Conservation (phyloP, 2,113 vertebrate species). For the Sprattus sprattus region DNA sequence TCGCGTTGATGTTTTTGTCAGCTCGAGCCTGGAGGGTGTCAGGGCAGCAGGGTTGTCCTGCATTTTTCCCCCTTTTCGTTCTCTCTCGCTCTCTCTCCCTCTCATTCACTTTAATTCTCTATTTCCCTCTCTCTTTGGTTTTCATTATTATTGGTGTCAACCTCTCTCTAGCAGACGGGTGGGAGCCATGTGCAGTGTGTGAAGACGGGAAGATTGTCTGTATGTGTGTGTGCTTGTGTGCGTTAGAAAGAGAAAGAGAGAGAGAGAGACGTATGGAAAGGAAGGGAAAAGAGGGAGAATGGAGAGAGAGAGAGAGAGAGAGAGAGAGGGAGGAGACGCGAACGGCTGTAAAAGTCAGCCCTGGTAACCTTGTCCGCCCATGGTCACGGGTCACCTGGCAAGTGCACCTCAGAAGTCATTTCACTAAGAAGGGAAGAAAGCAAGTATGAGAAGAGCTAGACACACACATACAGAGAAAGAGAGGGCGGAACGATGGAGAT, state of each 20-base stretch:
- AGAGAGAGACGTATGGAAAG: background rate
- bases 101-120: background rate
- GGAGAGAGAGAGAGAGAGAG: background rate
- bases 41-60: constrained; percentile 78
- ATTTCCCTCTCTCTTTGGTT: constrained; percentile 65
- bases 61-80: background rate
- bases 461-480: constrained; percentile 57
- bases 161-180: constrained; percentile 80
- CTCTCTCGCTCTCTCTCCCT: constrained; percentile 58
- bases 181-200: constrained; percentile 66
- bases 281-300: background rate
- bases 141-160: constrained; percentile 69
- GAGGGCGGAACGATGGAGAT: constrained; percentile 54
- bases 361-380: constrained; percentile 63
- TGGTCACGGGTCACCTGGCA: constrained; percentile 78
- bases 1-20: constrained; percentile 91
- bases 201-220: background rate
- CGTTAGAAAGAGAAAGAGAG: background rate
- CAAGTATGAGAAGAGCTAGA: constrained; percentile 54
- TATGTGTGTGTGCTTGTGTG: background rate
- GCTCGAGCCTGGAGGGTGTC: constrained; percentile 85
- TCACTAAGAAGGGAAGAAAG: constrained; percentile 69
- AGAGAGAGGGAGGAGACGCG: constrained; percentile 46
- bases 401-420: constrained; percentile 73
- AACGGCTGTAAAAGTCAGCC: constrained; percentile 67